A percentile compares a stretch with the other conserved stretches of the same genome.
phyloP scores from a whole-genome alignment of 2,888 invertebrate species.

The Eremobia ochroleuca region DNA sequence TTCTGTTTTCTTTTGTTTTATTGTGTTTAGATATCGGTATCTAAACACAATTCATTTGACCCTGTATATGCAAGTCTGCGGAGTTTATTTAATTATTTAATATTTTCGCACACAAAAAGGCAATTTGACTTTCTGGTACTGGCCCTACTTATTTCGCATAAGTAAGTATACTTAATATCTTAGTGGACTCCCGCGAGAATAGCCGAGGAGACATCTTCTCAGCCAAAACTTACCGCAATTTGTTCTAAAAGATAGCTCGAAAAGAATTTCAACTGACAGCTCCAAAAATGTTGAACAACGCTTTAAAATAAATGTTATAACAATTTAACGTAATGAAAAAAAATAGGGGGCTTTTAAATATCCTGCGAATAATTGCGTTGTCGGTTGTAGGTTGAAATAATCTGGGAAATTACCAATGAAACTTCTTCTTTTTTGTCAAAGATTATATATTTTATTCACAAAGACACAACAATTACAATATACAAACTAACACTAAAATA shows the following conservation, averaged over 20 bases:
- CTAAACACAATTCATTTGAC: too few species aligned
- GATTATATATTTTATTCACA: too few species aligned
- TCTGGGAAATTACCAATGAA: not conserved
- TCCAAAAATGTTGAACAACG: not conserved
- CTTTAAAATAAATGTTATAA: not conserved
- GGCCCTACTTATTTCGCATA: constrained; percentile 16
- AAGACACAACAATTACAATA: too few species aligned
- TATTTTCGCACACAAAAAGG: too few species aligned
- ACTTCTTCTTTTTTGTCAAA: not conserved
- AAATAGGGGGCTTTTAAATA: not conserved
- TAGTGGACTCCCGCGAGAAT: constrained; percentile 20
- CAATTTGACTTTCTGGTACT: too few species aligned
- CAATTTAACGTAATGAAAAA: not conserved
- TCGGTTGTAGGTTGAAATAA: not conserved
- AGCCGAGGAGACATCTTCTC: constrained; percentile 25
- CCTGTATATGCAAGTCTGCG: too few species aligned
- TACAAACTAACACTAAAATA: too few species aligned
- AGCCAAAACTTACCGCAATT: constrained; percentile 22
- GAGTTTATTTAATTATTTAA: too few species aligned
- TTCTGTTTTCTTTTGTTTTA: too few species aligned
- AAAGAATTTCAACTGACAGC: not conserved
- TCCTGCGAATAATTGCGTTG: not conserved
- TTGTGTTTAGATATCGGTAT: too few species aligned
- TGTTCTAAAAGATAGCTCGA: constrained; percentile 10
- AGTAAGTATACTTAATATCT: constrained; percentile 38